phyloP scores from a whole-genome alignment of 2,797 vertebrate species.

The Megaceryle alcyon region DNA sequence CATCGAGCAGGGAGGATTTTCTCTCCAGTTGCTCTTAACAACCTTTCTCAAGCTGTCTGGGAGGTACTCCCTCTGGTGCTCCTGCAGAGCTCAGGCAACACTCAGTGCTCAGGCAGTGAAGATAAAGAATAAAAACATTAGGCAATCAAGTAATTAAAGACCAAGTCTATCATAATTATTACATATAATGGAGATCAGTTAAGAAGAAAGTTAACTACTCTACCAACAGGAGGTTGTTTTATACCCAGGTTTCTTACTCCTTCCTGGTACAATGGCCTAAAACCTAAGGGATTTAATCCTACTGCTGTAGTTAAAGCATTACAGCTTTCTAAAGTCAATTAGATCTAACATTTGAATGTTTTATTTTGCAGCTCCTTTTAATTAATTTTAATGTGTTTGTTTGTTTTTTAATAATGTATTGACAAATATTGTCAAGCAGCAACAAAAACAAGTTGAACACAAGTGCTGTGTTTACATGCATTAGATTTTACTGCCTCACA shows the following conservation, averaged over 20 bases:
- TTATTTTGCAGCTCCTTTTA: constrained; percentile 27
- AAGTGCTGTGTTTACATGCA: neutral
- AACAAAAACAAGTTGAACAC: constrained; percentile 23
- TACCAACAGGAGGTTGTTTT: neutral
- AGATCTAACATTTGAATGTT: neutral
- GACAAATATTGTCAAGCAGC: neutral
- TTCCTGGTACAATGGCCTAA: neutral
- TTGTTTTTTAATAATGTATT: constrained; percentile 16
- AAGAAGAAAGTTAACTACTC: neutral
- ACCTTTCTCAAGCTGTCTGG: neutral
- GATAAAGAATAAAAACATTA: neutral
- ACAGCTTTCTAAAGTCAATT: neutral
- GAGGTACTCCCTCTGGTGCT: neutral
- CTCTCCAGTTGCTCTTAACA: neutral
- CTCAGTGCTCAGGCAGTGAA: neutral
- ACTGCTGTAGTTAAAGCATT: neutral
- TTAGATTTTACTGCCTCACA: neutral
- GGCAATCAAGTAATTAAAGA: neutral
- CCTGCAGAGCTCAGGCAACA: neutral
- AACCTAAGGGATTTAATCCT: neutral
- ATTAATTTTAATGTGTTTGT: constrained; percentile 26
- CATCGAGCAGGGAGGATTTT: neutral
- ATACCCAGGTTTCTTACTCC: neutral
- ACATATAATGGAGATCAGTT: neutral
- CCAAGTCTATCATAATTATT: neutral